A percentile compares a stretch with the other conserved stretches of the same genome.
phyloP scores from a whole-genome alignment of 1,140 invertebrate species.

The Ooceraea biroi region DNA sequence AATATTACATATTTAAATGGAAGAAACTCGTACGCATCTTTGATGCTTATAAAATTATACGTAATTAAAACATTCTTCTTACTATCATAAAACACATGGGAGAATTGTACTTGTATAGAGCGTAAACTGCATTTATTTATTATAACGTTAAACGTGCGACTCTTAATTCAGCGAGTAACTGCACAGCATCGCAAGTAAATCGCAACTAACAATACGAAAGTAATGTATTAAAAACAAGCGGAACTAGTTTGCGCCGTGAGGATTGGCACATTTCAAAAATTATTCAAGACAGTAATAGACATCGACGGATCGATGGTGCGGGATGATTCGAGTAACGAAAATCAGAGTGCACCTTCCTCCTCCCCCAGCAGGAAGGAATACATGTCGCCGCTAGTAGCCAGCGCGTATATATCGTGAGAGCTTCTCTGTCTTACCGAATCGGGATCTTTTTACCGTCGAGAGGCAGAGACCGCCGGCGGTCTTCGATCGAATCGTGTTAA shows the following conservation, averaged over 20 bases:
- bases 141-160: neutral
- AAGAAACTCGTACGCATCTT: neutral
- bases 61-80: neutral
- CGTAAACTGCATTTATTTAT: neutral
- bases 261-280: too few relatives aligned
- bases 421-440: constrained; percentile 25
- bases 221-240: too few relatives aligned
- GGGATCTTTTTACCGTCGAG: constrained; percentile 52
- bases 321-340: constrained; percentile 41
- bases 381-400: neutral
- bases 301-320: constrained; percentile 19
- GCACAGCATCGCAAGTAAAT: too few relatives aligned
- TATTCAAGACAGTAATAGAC: neutral
- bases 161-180: neutral
- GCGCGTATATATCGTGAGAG: constrained; percentile 25
- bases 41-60: constrained; percentile 7
- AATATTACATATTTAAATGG: neutral
- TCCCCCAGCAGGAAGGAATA: neutral
- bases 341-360: constrained; percentile 18
- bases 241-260: too few relatives aligned
- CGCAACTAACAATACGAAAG: too few relatives aligned
- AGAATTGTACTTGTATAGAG: neutral
- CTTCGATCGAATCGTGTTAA: constrained; percentile 58
- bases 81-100: neutral
- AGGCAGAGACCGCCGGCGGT: constrained; percentile 21